phyloP scores from a whole-genome alignment of 2,888 invertebrate species.

The Alloscopus bannaensis region DNA sequence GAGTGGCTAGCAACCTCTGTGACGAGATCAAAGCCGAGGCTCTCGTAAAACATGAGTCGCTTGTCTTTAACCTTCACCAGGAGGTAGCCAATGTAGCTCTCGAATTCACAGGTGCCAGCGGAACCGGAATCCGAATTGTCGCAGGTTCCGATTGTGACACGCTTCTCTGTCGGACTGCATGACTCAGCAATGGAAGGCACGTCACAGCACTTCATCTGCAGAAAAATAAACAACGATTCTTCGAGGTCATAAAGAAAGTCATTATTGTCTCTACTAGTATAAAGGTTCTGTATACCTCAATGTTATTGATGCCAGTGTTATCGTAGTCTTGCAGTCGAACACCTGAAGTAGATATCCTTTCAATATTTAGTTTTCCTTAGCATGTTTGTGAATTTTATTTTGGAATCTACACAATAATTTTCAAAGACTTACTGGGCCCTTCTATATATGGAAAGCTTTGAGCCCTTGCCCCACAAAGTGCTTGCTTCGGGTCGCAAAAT shows the following conservation, averaged over 20 bases:
- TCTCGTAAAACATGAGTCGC: not conserved
- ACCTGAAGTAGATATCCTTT: no score
- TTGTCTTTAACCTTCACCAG: not conserved
- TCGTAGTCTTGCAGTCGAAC: not conserved
- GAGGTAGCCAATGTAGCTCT: not conserved
- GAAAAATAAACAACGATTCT: not conserved
- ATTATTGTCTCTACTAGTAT: no score
- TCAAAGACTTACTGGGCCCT: not conserved
- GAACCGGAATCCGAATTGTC: not conserved
- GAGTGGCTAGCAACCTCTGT: not conserved
- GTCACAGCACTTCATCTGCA: slow-evolving; percentile 16
- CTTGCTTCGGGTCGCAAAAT: slow-evolving; percentile 6
- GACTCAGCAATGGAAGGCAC: not conserved
- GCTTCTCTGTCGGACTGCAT: not conserved
- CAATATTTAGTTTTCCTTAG: not conserved
- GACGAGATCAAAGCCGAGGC: not conserved
- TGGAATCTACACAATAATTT: no score
- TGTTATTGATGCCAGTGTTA: slow-evolving; percentile 17
- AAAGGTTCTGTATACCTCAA: not conserved
- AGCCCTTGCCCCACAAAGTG: not conserved
- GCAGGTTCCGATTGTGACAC: not conserved
- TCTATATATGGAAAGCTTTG: slow-evolving; percentile 8
- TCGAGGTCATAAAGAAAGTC: not conserved
- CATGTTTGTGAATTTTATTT: not conserved
- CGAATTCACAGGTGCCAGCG: slow-evolving; percentile 12